phyloP scores from a whole-genome alignment of 2,113 vertebrate species.

The Callionymus lyra region DNA sequence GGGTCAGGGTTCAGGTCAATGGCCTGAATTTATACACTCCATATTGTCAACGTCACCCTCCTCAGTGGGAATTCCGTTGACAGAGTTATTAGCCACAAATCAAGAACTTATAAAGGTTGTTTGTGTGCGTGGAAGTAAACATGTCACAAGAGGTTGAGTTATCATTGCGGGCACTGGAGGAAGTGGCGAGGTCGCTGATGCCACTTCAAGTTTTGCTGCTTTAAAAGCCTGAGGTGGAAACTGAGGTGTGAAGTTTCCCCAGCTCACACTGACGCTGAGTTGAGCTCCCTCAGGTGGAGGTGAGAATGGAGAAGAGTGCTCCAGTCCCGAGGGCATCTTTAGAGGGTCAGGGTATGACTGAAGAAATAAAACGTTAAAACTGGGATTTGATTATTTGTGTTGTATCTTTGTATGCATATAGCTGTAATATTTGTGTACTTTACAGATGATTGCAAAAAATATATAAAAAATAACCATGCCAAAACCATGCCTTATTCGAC shows the following conservation, averaged over 20 bases:
- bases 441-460: too few species aligned
- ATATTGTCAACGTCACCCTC: conserved; percentile 76
- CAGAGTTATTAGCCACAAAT: background rate
- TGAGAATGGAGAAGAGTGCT: conserved; percentile 20
- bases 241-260: conserved; percentile 51
- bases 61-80: conserved; percentile 38
- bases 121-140: background rate
- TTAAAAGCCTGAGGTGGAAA: conserved; percentile 24
- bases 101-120: background rate
- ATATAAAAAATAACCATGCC: too few species aligned
- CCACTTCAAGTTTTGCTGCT: conserved; percentile 30
- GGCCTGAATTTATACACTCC: conserved; percentile 82
- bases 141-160: conserved; percentile 4
- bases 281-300: conserved; percentile 46
- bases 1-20: conserved; percentile 84
- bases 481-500: too few species aligned
- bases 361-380: too few species aligned
- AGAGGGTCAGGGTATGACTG: conserved; percentile 38
- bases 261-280: conserved; percentile 31
- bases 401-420: too few species aligned
- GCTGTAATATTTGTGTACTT: too few species aligned
- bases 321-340: conserved; percentile 36
- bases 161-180: background rate
- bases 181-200: conserved; percentile 27
- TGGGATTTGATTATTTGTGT: too few species aligned